These are phyloP conservation scores for Neolamprologus falcicula DNA, from an alignment of 2,113 vertebrate genomes.

Conservation along the genomic window DNA sequence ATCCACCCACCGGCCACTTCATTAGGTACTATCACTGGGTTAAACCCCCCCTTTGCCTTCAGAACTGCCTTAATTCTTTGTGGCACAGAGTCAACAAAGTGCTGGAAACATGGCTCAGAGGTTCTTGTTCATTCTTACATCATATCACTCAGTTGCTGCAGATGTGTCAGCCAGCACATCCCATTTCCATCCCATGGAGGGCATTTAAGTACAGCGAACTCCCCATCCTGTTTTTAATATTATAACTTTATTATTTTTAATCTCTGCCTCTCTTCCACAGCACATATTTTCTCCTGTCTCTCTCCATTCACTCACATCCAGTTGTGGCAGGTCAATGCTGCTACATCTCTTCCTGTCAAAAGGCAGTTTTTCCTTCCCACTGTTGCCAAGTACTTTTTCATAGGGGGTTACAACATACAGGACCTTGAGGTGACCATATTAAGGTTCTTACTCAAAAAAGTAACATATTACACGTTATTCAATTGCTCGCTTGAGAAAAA, in stretches of 20 bases:
- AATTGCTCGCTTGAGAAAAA: neutral
- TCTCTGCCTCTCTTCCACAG: neutral
- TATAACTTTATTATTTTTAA: neutral
- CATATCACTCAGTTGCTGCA: neutral
- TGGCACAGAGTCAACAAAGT: neutral
- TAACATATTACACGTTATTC: neutral
- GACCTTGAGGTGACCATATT: neutral
- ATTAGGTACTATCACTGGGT: neutral
- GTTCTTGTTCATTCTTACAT: neutral
- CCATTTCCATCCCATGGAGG: neutral
- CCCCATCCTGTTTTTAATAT: neutral
- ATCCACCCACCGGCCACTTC: neutral
- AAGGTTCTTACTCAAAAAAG: neutral
- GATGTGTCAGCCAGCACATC: neutral
- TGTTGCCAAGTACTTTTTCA: neutral
- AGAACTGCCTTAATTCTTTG: neutral
- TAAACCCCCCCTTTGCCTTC: neutral
- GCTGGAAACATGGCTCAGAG: neutral
- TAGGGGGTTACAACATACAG: neutral
- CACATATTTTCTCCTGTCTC: neutral
- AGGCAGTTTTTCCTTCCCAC: neutral
- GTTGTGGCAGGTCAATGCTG: neutral
- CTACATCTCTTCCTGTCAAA: neutral
- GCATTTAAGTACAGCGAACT: neutral
- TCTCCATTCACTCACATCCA: neutral